Base-by-base conservation (phyloP, 30 jellyfish, hydroid and myxozoan genomes). In the Nemopilema nomurai region DNA sequence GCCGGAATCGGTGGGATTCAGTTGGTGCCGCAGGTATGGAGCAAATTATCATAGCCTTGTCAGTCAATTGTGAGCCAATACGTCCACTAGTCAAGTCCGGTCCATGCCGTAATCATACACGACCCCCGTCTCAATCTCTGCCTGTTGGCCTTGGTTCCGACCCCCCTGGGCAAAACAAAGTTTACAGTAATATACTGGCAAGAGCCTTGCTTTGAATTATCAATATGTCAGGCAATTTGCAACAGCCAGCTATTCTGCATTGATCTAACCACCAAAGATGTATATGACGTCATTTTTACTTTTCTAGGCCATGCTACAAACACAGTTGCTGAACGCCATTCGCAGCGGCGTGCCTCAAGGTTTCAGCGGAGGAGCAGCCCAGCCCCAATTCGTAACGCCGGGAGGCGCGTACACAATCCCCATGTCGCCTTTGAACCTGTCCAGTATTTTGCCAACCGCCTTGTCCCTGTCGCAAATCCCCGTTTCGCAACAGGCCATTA, bases 401-500 rank as follows among this genome's bases (percentile, higher is more conserved):
- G 81, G 85, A 4, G 84, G 87, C 24, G 81, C 96, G 6, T 70
- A 72, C 82, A 69, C 96, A 1, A 63, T 87, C 41, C 90, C 96
- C 0, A 67, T 87, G 87, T 72, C 88, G 9, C 96, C 96, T 8
- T 22, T 87, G 52, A 87, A 87, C 62, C 67, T 87, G 0, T 87
- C 96, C 1, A 87, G 82, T 68, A 87, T 87, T 62, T 72, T 87
- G 0, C 96, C 96, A 17, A 79, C 96, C 7, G 96, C 96, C 0
- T 28, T 79, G 64, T 87, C 96, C 52, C 68, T 87, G 70, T 51
- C 96, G 13, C 96, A 87, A 62, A 71, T 87, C 25, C 96, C 96
- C 1, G 21, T 87, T 6, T 29, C 90, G 17, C 93, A 84, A 74
- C 93, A 84, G 74, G 49, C 71, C 1, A 49, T 67, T 33, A 79